These are phyloP conservation scores for Thymelicus sylvestris DNA, from an alignment of 2,888 invertebrate species.

Conservation along the genomic window DNA sequence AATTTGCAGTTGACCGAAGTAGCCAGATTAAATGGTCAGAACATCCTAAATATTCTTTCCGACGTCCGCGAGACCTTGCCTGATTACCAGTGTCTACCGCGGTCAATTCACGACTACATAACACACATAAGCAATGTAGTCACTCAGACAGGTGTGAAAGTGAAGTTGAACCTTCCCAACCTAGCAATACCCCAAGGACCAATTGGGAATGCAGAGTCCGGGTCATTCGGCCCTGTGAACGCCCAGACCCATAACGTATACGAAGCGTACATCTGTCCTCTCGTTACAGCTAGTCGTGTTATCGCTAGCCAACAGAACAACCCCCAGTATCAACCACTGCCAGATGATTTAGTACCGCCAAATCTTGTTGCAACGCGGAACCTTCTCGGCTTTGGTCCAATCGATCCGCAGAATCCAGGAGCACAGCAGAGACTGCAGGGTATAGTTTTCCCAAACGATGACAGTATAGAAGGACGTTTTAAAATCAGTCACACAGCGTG, in stretches of 20 bases:
- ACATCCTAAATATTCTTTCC: too few species aligned
- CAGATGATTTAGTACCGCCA: neutral
- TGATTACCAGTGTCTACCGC: too few species aligned
- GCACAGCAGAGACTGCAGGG: neutral
- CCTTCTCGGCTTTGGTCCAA: neutral
- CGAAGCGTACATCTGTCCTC: neutral
- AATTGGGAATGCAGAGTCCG: neutral
- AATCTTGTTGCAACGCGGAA: neutral
- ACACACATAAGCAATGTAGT: too few species aligned
- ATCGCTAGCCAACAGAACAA: neutral
- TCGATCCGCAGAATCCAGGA: neutral
- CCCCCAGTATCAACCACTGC: neutral
- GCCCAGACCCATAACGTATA: neutral
- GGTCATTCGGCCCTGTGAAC: neutral
- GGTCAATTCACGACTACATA: too few species aligned
- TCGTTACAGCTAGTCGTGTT: neutral
- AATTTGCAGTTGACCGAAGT: too few species aligned
- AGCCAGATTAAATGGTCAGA: too few species aligned
- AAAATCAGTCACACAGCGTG: too few species aligned
- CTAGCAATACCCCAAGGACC: neutral
- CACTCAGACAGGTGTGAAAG: too few species aligned
- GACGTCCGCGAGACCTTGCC: too few species aligned
- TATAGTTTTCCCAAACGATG: neutral
- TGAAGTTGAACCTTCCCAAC: too few species aligned
- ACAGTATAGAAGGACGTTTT: neutral